phyloP scores from a whole-genome alignment of 1,140 invertebrate species.

The Aphelinus atriplicis region DNA sequence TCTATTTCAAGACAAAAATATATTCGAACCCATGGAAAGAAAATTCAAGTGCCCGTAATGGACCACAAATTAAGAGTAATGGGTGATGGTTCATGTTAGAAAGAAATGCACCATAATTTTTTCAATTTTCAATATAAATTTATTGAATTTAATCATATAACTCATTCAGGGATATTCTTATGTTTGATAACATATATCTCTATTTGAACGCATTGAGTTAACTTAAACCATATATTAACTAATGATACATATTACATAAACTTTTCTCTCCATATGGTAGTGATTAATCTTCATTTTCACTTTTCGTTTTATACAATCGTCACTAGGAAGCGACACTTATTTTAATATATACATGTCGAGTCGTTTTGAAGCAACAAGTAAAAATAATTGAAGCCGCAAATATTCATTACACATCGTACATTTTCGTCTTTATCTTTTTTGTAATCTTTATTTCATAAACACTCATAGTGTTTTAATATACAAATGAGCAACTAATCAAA shows the following conservation, averaged over 20 bases:
- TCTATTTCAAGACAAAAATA: too few relatives aligned
- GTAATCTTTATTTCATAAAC: background rate
- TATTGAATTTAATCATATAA: conserved; percentile 49
- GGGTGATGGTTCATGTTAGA: too few relatives aligned
- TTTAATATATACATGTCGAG: conserved; percentile 30
- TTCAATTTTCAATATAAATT: conserved; percentile 51
- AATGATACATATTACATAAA: background rate
- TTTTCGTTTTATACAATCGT: conserved; percentile 9
- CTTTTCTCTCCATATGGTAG: background rate
- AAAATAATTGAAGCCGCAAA: background rate
- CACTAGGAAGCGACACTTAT: conserved; percentile 4
- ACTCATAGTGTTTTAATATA: background rate
- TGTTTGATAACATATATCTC: too few relatives aligned
- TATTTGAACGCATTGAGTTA: too few relatives aligned
- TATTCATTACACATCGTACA: background rate
- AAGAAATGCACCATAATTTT: background rate
- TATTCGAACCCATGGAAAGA: too few relatives aligned
- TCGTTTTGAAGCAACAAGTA: too few relatives aligned
- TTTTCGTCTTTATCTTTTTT: background rate
- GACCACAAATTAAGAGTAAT: too few relatives aligned
- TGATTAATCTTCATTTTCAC: background rate
- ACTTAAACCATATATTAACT: conserved; percentile 7
- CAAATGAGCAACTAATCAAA: conserved; percentile 15
- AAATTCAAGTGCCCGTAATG: too few relatives aligned
- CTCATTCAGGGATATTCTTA: conserved; percentile 30